Evolutionary conservation across 2,888 invertebrate genomes (phyloP), one percentile per base, ranked within the genome.

Genomic region (Opisthograptis luteolata): DNA sequence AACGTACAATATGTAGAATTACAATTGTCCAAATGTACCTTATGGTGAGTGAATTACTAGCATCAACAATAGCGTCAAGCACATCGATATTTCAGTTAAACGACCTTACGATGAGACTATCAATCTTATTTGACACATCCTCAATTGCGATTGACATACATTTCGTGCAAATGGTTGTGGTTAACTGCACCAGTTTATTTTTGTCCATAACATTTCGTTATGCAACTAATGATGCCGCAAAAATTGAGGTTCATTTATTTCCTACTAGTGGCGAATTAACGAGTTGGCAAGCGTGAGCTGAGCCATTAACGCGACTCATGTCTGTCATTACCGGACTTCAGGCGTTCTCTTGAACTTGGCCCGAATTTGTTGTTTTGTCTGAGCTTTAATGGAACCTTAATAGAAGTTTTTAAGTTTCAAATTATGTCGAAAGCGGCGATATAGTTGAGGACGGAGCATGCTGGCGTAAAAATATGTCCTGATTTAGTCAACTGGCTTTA

Each of bases 261-360:
- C 43, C 55, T 50, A 44, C 50, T 49, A 40, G 48, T 55, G 50
- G 50, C 39, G 35, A 57, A 51, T 59, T 62, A 59, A 59, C 46
- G 61, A 59, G 56, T 61, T 62, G 61, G 61, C 61, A 62, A 45
- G 42, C 55, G 51, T 39, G 35, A 30, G 51, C 49, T 39, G 48
- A 44, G 61, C 57, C 57, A 62, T 62, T 59, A 58, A 58, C 37
- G 25, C 50, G 52, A 40, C 48, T 34, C 51, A 47, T 54, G 44
- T 44, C 46, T 54, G 55, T 62, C 53, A 59, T 62, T 62, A 59
- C 36, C 35, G 36, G 24, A 36, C 15, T 47, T 51, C 41, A 40
- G 53, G 49, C 54, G 45, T 51, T 47, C 17, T 58, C 45, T 55
- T 62, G 59, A 62, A 62, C 62, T 62, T 62, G 62, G 59, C 62